A percentile compares a stretch with the other conserved stretches of the same genome.
phyloP scores from a whole-genome alignment of 2,113 vertebrate genomes.

The Astatoreochromis straeleni region DNA sequence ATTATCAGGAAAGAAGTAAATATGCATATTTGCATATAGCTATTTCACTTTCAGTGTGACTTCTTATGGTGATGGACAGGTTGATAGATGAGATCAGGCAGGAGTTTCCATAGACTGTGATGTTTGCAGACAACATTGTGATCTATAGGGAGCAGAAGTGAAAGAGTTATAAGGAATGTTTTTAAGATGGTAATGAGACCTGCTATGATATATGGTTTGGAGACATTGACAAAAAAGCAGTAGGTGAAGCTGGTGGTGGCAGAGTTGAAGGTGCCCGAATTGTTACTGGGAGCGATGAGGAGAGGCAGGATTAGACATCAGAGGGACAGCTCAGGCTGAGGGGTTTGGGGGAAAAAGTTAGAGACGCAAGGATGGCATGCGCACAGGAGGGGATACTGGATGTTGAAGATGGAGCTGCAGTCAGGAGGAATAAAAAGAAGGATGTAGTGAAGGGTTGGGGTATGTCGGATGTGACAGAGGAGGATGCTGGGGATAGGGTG shows the following conservation, averaged over 20 bases:
- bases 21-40: neutral
- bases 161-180: neutral
- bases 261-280: neutral
- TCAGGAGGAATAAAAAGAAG: neutral
- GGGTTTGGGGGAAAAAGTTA: neutral
- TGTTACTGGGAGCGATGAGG: neutral
- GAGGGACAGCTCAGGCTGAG: neutral
- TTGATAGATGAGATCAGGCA: neutral
- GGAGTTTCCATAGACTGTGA: neutral
- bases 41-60: neutral
- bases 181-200: neutral
- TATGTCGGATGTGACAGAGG: neutral
- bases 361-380: neutral
- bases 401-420: neutral
- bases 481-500: neutral
- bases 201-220: neutral
- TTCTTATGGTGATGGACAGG: neutral
- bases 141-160: neutral
- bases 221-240: neutral
- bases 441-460: neutral
- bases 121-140: neutral
- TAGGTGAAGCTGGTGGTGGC: neutral
- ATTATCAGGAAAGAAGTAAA: neutral
- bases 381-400: neutral
- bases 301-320: neutral